Evolutionary conservation across 2,113 vertebrate genomes (phyloP).

Genomic region (Heptranchias perlo): DNA sequence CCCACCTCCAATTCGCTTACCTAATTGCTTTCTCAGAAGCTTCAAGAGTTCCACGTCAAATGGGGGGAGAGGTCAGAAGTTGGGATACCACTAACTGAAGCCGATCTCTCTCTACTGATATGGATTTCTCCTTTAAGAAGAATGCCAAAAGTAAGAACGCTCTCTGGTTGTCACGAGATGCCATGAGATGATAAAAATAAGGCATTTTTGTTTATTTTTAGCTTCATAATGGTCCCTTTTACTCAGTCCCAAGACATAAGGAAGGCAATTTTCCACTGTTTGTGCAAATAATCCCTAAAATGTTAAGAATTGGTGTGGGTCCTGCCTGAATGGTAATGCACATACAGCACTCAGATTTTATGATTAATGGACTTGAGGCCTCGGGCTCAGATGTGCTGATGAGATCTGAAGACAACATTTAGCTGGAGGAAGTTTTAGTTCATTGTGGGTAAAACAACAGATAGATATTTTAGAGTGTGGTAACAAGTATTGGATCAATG

Average conservation of each 20-base stretch:
- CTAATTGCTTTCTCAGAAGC: neutral
- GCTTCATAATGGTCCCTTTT: neutral
- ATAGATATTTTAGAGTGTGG: neutral
- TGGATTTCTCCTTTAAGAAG: too few relatives aligned
- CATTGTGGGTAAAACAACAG: too few relatives aligned
- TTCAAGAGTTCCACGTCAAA: neutral
- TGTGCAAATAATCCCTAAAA: neutral
- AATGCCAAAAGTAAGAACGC: neutral
- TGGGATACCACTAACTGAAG: neutral
- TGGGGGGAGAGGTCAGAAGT: neutral
- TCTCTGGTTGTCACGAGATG: neutral
- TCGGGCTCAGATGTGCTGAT: neutral
- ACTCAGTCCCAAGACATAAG: neutral
- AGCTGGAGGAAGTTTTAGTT: too few relatives aligned
- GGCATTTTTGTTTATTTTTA: neutral
- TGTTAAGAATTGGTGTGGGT: too few relatives aligned
- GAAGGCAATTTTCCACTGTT: neutral
- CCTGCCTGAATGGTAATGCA: neutral
- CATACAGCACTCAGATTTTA: neutral
- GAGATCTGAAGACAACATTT: neutral
- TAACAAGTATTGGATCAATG: neutral
- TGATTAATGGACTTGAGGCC: neutral
- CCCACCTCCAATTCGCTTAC: neutral
- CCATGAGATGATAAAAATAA: neutral
- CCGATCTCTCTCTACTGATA: neutral